These are phyloP conservation scores for Clistopyga incitator DNA, from an alignment of 2,888 invertebrate genomes.

Conservation along the genomic window DNA sequence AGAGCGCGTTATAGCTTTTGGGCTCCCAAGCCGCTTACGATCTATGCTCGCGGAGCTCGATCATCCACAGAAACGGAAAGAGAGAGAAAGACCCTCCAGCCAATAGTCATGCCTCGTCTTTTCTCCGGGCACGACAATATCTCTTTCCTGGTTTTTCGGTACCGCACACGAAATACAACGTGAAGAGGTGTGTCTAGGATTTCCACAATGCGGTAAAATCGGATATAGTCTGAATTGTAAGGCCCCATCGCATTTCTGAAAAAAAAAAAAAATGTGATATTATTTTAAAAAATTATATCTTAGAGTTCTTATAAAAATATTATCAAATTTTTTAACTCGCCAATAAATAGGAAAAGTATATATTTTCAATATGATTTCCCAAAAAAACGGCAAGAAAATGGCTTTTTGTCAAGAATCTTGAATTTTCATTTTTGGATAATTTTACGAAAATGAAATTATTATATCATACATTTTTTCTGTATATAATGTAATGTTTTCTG, in stretches of 20 bases:
- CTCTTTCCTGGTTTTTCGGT: slow-evolving; percentile 33
- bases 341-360: too few relatives aligned
- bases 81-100: slow-evolving; percentile 15
- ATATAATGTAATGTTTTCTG: too few relatives aligned
- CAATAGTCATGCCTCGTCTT: background rate
- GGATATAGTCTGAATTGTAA: slow-evolving; percentile 4
- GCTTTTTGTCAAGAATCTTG: too few relatives aligned
- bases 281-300: too few relatives aligned
- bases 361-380: too few relatives aligned
- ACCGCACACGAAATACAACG: slow-evolving; percentile 7
- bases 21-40: slow-evolving; percentile 73
- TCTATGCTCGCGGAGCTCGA: slow-evolving; percentile 73
- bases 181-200: slow-evolving; percentile 39
- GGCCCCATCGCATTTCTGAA: too few relatives aligned
- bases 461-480: too few relatives aligned
- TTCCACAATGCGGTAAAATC: slow-evolving; percentile 42
- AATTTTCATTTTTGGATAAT: too few relatives aligned
- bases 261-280: background rate
- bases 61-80: slow-evolving; percentile 20
- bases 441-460: too few relatives aligned
- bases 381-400: too few relatives aligned
- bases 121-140: slow-evolving; percentile 18
- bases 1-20: slow-evolving; percentile 62
- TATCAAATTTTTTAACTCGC: too few relatives aligned
- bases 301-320: too few relatives aligned